Base-by-base conservation (phyloP, 2,797 vertebrate species). In the Sebastolobus altivelis region DNA sequence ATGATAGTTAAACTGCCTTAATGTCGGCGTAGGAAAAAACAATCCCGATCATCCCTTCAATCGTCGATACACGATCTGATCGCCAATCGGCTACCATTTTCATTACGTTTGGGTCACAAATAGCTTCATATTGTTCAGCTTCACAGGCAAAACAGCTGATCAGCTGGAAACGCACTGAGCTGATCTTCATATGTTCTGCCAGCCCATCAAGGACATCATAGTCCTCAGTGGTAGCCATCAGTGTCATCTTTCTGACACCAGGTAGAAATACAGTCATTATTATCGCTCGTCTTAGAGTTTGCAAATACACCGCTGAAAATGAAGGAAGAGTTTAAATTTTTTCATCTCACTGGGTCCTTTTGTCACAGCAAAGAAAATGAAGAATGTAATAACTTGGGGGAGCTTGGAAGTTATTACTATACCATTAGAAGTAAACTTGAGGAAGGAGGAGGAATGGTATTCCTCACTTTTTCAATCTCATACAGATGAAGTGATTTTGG, bases 341-440 rank as follows among this genome's bases (percentile, higher is more conserved):
- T 86, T 82, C 55, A 52, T 82, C 49, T 77, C 63, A 59, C 46
- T 55, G 31, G 25, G 12, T 84, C 16, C 18, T 84, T 89, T 84
- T 90, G 68, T 85, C 60, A 66, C 25, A 60, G 80, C 31, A 80
- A 80, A 78, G 74, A 86, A 84, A 90, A 87, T 81, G 61, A 87
- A 85, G 76, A 93, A 82, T 86, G 80, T 83, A 90, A 91, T 92
- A 93, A 87, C 77, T 88, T 71, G 18, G 40, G 73, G 67, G 75
- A 84, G 84, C 68, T 82, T 54, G 71, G 56, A 88, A 91, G 86
- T 91, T 92, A 93, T 92, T 89, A 90, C 82, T 75, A 79, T 85
- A 81, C 77, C 74, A 90, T 91, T 91, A 91, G 49, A 90, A 85
- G 88, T 88, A 87, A 91, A 90, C 77, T 88, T 89, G 69, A 81